phyloP scores from a whole-genome alignment of 1,140 invertebrate species.

The Cydia fagiglandana region DNA sequence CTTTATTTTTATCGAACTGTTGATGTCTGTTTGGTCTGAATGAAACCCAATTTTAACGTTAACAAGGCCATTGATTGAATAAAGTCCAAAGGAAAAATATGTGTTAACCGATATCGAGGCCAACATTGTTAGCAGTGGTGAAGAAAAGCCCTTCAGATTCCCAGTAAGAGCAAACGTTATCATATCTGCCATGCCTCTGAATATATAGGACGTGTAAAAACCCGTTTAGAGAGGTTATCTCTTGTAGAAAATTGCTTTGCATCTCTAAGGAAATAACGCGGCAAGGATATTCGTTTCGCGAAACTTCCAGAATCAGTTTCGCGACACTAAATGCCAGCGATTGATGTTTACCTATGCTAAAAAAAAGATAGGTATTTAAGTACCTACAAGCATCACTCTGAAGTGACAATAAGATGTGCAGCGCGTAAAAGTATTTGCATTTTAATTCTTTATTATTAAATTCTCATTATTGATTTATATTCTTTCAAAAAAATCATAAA shows the following conservation, averaged over 20 bases:
- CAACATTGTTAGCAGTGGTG: slow-evolving; percentile 10
- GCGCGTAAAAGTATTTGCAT: no score
- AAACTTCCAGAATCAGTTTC: slow-evolving; percentile 46
- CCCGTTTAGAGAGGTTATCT: slow-evolving; percentile 61
- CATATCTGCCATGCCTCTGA: slow-evolving; percentile 36
- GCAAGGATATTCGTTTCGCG: slow-evolving; percentile 55
- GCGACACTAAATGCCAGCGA: slow-evolving; percentile 20
- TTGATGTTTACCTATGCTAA: not conserved
- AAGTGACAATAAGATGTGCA: no score
- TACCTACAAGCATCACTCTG: no score
- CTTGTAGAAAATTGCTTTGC: slow-evolving; percentile 70
- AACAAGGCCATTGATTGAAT: not conserved
- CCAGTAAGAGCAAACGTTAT: slow-evolving; percentile 24
- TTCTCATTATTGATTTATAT: no score
- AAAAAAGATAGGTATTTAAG: not conserved
- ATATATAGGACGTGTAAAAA: slow-evolving; percentile 52
- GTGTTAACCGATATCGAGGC: slow-evolving; percentile 15
- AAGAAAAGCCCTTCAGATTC: slow-evolving; percentile 20
- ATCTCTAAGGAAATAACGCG: slow-evolving; percentile 69
- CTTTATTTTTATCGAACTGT: slow-evolving; percentile 35
- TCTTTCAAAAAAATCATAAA: no score
- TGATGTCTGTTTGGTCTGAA: slow-evolving; percentile 35
- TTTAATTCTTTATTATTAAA: no score
- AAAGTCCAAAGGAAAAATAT: not conserved
- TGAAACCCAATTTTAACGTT: slow-evolving; percentile 17